Evolutionary conservation across 64 coral and sea anemone species (phyloP).

Genomic region (Porites lutea): DNA sequence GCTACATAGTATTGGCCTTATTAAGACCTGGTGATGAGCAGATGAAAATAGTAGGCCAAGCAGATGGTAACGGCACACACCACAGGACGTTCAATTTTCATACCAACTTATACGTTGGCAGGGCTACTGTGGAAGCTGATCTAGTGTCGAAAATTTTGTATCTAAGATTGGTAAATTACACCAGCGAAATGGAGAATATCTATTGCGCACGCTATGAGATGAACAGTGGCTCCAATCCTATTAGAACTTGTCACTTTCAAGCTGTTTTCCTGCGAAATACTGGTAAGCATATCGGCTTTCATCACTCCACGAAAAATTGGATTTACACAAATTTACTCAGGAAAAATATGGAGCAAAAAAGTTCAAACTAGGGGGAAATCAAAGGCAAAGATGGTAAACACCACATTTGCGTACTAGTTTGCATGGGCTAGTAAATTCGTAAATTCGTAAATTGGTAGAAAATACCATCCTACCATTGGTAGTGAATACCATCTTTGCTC

Average conservation of each 20-base stretch:
- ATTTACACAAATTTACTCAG: too few relatives aligned
- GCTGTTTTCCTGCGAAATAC: constrained; percentile 8
- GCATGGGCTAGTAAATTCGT: too few relatives aligned
- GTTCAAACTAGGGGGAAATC: too few relatives aligned
- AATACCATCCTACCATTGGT: too few relatives aligned
- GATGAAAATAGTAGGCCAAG: constrained; percentile 1
- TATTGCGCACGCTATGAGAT: constrained; percentile 22
- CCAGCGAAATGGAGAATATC: constrained; percentile 1
- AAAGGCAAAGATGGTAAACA: too few relatives aligned
- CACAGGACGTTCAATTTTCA: background rate
- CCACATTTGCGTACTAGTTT: too few relatives aligned
- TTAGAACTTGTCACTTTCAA: background rate
- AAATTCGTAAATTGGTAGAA: too few relatives aligned
- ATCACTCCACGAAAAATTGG: too few relatives aligned
- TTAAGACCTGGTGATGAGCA: background rate
- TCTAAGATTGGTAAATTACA: constrained; percentile 8
- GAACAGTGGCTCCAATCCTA: background rate
- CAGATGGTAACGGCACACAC: background rate
- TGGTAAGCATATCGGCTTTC: too few relatives aligned
- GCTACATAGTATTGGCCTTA: background rate
- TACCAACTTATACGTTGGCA: background rate
- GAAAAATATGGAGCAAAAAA: too few relatives aligned
- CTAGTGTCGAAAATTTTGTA: background rate
- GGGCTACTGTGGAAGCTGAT: background rate
- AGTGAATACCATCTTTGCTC: too few relatives aligned